Evolutionary conservation across 2,113 vertebrate genomes (phyloP), one percentile per base, ranked within the genome.

Genomic region (Lagopus leucura): DNA sequence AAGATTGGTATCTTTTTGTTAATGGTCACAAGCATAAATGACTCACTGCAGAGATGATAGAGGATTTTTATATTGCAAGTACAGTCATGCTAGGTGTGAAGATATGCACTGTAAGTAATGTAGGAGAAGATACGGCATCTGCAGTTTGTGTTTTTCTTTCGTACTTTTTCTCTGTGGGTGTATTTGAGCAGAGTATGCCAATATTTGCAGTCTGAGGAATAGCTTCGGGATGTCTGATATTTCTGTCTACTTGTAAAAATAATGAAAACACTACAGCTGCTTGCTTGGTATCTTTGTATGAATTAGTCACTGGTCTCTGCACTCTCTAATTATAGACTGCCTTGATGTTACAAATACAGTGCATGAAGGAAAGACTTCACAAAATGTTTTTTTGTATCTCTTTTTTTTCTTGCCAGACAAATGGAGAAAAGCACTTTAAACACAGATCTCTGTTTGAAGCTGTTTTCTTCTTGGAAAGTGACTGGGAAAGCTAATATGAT

Each of bases 151-250:
- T 2, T 79, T 50, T 77, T 76, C n/a, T 15, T 24, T 74, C 86
- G 82, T 94, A 57, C 50, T 96, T 93, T 83, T 17, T 83, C 94
- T 80, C 40, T 80, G 47, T 75, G 75, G 57, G 42, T 83, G 45
- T 78, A 40, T 90, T 94, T 95, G 69, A 78, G 55, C 14, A 90
- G 85, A 65, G 79, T 63, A 92, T 90, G 79, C 43, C 82, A 78
- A 40, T 93, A 93, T 94, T 93, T 95, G 77, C 65, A 58, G 61
- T 72, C 61, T 61, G 76, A 88, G 73, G 69, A 90, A 34, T 34
- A 90, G 18, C 82, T 83, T 32, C 73, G 83, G 57, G 65, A 88
- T 2, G 0, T 57, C 34, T 83, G 54, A 24, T 77, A 72, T 90
- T 81, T 16, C 1, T 2, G 28, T 58, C 89, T 77, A 38, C n/a